Base-by-base conservation (phyloP, 2,797 vertebrate genomes). In the Phaenicophaeus curvirostris region DNA sequence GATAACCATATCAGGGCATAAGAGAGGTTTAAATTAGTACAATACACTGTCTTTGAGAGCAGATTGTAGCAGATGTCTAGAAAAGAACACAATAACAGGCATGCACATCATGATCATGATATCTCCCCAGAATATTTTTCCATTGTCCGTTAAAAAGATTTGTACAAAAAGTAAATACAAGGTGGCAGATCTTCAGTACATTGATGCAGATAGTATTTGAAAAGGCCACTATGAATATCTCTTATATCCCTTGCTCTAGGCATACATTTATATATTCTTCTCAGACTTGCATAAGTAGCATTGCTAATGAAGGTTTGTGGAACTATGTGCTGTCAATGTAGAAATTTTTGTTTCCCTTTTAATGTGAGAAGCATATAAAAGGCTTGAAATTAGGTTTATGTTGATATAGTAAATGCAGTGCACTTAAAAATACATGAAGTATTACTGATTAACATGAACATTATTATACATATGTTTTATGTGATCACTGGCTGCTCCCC, bases 371-470 rank as follows among this genome's bases (percentile, higher is more conserved):
- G 27, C n/a, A 41, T 28, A 5, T 30, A 85, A 78, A 23, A 69
- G 25, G 13, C 31, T 76, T 61, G 51, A 88, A 78, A 85, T 94
- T 39, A 39, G 14, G 15, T 86, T 92, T 91, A 50, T 76, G 37
- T 30, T 87, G n/a, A 67, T 23, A 53, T 5, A 41, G 48, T 54
- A 18, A 88, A 24, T 69, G 55, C 2, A 80, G 35, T 48, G 80
- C 27, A 8, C 30, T 92, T 87, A 65, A 90, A 95, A 93, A 82
- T n/a, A 24, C 67, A 61, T n/a, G 17, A 15, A 76, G 20, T 74
- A 95, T 79, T 78, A 46, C 59, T 50, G 79, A 95, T 91, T 87
- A 95, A 91, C 44, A 65, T 8, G 3, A 87, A 8, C 23, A 48
- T 79, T 85, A 91, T 61, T 81, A 85, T 51, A 59, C 0, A 2